Base-by-base conservation (phyloP, 1,140 invertebrate species). In the Cyclargus thomasi region DNA sequence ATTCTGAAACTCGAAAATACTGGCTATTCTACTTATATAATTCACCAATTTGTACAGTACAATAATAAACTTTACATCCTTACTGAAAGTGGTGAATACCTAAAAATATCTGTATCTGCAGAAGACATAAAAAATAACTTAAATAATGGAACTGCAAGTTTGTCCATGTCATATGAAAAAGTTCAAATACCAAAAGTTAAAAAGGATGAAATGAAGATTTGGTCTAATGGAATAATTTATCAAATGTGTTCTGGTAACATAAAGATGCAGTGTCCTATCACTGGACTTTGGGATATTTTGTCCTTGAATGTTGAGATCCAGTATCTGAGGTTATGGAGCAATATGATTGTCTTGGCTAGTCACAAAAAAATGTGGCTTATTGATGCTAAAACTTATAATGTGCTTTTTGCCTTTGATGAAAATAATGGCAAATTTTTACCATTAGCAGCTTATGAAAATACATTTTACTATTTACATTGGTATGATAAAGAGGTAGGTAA, bases 51-150 rank as follows among this genome's bases (percentile, higher is more conserved):
- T 66, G 18, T 70, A 67, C 74, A 29, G 22, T 63, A 69, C 62
- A 68, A 65, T 6, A 70, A 74, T 35, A 72, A 76, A n/a, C 66
- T 89, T 63, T 70, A 78, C 65, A 70, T 90, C 18, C 68, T 84
- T 11, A 88, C 80, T 73, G 82, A 85, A 77, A 82, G 80, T 79
- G 81, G 81, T 39, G 85, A 88, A 70, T 76, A 74, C 7, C 76
- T 87, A 53, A 47, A 47, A 11, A 62, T 63, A 17, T 73, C 78
- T n/a, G 70, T 74, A 36, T 68, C 66, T 14, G 62, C 63, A 62
- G 62, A 81, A 62, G 74, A 81, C 29, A 63, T 90, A 53, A 62
- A 67, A 20, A 63, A 72, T 29, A 70, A 76, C 64, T 74, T 86
- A 23, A 65, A 70, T 17, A 68, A 74, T 23, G 72, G 70, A 62